phyloP scores from a whole-genome alignment of 1,140 invertebrate genomes.

The Orussus abietinus region DNA sequence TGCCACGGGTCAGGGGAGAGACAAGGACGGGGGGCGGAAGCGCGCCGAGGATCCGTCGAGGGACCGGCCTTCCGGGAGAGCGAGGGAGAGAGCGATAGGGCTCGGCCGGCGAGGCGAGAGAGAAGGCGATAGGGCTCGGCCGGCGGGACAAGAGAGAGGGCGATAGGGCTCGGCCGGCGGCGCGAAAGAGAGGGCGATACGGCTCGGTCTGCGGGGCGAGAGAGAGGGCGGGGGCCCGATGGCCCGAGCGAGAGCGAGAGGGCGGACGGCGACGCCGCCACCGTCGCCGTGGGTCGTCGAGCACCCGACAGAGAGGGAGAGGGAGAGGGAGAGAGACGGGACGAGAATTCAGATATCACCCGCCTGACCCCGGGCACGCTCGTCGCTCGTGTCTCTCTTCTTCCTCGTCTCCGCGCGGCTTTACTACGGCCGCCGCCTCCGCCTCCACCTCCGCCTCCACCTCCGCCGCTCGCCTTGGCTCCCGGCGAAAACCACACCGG shows the following conservation, averaged over 20 bases:
- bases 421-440: constrained; percentile 6
- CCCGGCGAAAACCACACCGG: constrained; percentile 8
- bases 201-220: constrained; percentile 20
- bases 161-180: constrained; percentile 1
- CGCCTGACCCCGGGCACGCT: constrained; percentile 23
- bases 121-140: constrained; percentile 19
- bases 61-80: too few species aligned
- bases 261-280: constrained; percentile 1
- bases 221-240: neutral
- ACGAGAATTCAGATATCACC: constrained; percentile 32
- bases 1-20: constrained; percentile 2
- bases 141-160: constrained; percentile 16
- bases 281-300: constrained; percentile 1
- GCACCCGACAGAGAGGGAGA: constrained; percentile 5
- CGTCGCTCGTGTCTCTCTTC: neutral
- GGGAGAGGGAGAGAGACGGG: constrained; percentile 15
- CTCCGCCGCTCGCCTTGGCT: constrained; percentile 16
- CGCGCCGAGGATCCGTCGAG: too few species aligned
- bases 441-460: constrained; percentile 13
- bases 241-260: constrained; percentile 2
- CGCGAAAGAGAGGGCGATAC: constrained; percentile 13
- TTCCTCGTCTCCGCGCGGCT: constrained; percentile 1
- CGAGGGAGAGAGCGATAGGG: constrained; percentile 8
- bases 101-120: neutral
- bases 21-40: constrained; percentile 1